A percentile compares a stretch with the other conserved stretches of the same genome.
These are phyloP conservation scores for Noctua fimbriata DNA, from an alignment of 2,888 invertebrate species.

Conservation along the genomic window DNA sequence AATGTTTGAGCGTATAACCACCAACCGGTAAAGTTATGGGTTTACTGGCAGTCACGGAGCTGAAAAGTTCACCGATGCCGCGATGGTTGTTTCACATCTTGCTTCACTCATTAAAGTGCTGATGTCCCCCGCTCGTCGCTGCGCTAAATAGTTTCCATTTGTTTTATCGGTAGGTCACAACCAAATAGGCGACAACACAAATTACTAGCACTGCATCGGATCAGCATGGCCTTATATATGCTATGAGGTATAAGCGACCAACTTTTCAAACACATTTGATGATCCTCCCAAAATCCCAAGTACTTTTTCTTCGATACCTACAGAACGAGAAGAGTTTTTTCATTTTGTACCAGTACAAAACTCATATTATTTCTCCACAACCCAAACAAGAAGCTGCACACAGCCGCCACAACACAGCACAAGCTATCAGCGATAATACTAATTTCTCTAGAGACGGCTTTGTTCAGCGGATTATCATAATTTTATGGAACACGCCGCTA, in stretches of 20 bases:
- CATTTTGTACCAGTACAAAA: not conserved
- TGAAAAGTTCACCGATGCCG: not conserved
- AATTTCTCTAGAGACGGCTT: constrained; percentile 56
- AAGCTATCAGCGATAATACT: constrained; percentile 42
- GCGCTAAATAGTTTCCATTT: not conserved
- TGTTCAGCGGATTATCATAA: constrained; percentile 55
- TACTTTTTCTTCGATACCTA: no score
- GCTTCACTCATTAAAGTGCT: not conserved
- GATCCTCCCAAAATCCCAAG: not conserved
- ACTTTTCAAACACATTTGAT: no score
- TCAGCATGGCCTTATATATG: not conserved
- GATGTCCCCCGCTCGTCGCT: not conserved
- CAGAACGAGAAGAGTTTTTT: no score
- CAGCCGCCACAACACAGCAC: not conserved
- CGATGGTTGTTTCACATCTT: not conserved
- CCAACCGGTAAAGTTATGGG: not conserved
- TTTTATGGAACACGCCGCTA: constrained; percentile 37
- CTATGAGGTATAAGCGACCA: not conserved
- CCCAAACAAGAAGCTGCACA: not conserved
- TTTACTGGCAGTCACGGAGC: not conserved
- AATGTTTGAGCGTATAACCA: not conserved
- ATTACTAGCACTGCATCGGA: not conserved
- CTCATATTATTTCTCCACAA: not conserved
- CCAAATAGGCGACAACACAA: not conserved
- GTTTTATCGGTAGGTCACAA: no score